Evolutionary conservation across 2,797 vertebrate genomes (phyloP).

Genomic region (Sebastes itinus): DNA sequence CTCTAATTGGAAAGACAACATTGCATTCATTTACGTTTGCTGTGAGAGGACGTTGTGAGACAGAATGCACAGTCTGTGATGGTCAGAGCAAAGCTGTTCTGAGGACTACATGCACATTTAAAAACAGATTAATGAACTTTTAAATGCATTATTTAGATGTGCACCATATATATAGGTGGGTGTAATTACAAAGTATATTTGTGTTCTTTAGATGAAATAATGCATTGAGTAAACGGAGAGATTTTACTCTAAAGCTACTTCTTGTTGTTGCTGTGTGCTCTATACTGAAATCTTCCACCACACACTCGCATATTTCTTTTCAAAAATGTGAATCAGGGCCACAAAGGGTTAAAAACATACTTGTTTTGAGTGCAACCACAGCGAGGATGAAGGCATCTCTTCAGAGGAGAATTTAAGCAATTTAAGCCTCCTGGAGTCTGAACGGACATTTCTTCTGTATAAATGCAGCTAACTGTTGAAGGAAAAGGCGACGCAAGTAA

Average conservation of each 20-base stretch:
- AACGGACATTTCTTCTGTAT: conserved; percentile 9
- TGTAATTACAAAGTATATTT: not conserved
- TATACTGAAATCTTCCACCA: not conserved
- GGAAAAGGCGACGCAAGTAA: not conserved
- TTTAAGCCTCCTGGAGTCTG: not conserved
- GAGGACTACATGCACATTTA: not conserved
- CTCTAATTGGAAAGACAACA: not conserved
- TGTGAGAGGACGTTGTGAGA: not conserved
- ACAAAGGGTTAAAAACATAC: not conserved
- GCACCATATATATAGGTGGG: not conserved
- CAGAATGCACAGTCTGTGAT: not conserved
- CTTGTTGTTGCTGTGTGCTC: not conserved
- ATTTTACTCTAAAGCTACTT: no score
- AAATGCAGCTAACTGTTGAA: not conserved
- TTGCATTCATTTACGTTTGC: not conserved
- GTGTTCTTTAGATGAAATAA: not conserved
- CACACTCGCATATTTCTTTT: not conserved
- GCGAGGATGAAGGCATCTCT: not conserved
- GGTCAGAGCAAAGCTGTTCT: not conserved
- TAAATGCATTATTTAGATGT: not conserved
- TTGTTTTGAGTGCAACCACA: not conserved
- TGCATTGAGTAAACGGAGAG: no score
- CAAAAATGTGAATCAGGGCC: not conserved
- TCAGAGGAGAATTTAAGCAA: not conserved
- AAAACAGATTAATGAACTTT: not conserved